Evolutionary conservation across 2,888 invertebrate species (phyloP), one percentile per base, ranked within the genome.

Genomic region (Drosophila recens): DNA sequence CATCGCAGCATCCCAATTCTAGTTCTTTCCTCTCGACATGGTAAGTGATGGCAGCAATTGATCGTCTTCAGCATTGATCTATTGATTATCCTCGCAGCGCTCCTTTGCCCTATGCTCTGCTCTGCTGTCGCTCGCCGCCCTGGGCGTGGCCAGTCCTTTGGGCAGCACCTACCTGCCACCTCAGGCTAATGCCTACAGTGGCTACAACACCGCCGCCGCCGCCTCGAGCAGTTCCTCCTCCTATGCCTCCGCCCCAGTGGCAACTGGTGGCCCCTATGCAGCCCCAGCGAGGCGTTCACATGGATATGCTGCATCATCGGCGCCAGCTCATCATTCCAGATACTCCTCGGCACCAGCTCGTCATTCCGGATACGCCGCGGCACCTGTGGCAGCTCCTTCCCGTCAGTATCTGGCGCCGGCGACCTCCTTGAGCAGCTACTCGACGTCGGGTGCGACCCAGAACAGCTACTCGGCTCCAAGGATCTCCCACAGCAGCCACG

Each of bases 91-190:
- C 4, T 20, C 27, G 8, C 33, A 84, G 89, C 87, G 69, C 58
- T 58, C 62, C 6, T 65, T 84, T 36, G 46, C 38, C 40, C 52
- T 69, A 62, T 67, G 62, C 52, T 48, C 72, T 4, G 54, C 67
- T 23, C 48, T 77, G 33, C n/a, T 84, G 54, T 73, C 73, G 6
- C n/a, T 82, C 13, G 72, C 58, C 59, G 53, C 72, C n/a, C 30
- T 80, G 38, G 70, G 56, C n/a, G 15, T 69, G 69, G 80, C 79
- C 49, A 72, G 48, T 38, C 73, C 84, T 15, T 51, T 90, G 63
- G 73, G 82, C 56, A 82, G 65, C 34, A 54, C 57, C 30, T 90
- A 90, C 36, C 45, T 90, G 66, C 89, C 89, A 0, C 90, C 89
- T 0, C 66, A 75, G 51, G 64, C 67, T 6, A 79, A 78, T 17